A percentile compares a stretch with the other conserved stretches of the same genome.
Conservation (phyloP, 1,140 invertebrate genomes). For the Hypsibius dujardini region DNA sequence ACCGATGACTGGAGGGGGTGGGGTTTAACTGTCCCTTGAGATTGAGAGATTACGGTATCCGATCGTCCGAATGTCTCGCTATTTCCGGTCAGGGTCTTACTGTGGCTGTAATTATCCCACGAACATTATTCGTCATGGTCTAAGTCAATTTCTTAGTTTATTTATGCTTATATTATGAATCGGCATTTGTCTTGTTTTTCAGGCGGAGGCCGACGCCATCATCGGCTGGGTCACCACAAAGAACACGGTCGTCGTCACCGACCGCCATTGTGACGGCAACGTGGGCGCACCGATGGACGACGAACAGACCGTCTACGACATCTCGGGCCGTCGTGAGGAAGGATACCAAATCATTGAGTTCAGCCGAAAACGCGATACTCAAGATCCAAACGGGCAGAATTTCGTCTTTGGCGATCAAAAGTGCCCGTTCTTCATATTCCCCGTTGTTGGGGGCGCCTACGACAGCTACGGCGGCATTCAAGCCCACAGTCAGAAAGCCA, state of each 20-base stretch:
- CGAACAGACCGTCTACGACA: conserved; percentile 52
- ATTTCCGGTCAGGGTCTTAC: background rate
- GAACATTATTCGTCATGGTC: background rate
- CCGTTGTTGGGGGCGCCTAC: conserved; percentile 60
- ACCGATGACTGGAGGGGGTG: too few species aligned
- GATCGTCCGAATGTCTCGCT: too few species aligned
- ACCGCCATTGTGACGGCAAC: conserved; percentile 25
- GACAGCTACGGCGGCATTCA: conserved; percentile 44
- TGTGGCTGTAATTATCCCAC: background rate
- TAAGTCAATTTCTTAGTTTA: too few species aligned
- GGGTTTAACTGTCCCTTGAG: too few species aligned
- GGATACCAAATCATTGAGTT: conserved; percentile 62
- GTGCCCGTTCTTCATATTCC: conserved; percentile 73
- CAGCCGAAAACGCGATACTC: conserved; percentile 53
- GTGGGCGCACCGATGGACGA: conserved; percentile 47
- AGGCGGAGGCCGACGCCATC: conserved; percentile 25
- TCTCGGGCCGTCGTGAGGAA: conserved; percentile 48
- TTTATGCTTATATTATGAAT: too few species aligned
- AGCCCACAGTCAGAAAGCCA: conserved; percentile 61
- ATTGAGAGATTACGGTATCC: too few species aligned
- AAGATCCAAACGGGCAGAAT: conserved; percentile 45
- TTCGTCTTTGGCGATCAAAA: conserved; percentile 59
- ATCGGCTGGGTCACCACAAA: conserved; percentile 24
- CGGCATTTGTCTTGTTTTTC: background rate
- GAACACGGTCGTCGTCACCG: conserved; percentile 13